These are phyloP conservation scores for Agonopterix heracliana DNA, from an alignment of 2,888 invertebrate species.

Conservation along the genomic window DNA sequence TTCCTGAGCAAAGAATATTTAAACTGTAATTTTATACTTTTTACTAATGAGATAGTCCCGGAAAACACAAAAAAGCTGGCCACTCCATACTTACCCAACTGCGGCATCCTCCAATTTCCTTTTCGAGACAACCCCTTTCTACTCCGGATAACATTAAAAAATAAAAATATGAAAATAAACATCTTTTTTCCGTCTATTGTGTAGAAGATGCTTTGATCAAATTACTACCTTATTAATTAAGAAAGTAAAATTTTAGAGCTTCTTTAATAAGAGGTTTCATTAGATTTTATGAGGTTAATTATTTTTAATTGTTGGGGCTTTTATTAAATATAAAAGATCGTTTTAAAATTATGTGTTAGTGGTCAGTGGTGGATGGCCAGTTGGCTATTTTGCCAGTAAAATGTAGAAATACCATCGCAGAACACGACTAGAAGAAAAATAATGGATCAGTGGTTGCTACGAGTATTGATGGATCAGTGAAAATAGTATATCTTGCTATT, in stretches of 20 bases:
- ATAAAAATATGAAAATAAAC: slow-evolving; percentile 21
- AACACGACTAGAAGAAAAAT: too few species aligned
- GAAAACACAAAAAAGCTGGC: slow-evolving; percentile 11
- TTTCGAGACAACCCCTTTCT: slow-evolving; percentile 33
- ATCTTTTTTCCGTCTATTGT: slow-evolving; percentile 3
- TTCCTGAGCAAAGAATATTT: too few species aligned
- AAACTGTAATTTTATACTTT: too few species aligned
- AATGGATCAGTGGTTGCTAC: too few species aligned
- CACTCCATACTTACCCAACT: slow-evolving; percentile 23
- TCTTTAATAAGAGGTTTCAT: slow-evolving; percentile 10
- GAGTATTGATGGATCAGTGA: too few species aligned
- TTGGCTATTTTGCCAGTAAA: too few species aligned
- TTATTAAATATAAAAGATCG: too few species aligned
- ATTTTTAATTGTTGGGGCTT: too few species aligned
- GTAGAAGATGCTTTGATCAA: slow-evolving; percentile 23
- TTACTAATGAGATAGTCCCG: neutral
- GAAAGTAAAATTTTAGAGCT: slow-evolving; percentile 9
- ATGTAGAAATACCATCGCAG: too few species aligned
- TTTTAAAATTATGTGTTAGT: too few species aligned
- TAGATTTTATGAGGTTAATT: neutral
- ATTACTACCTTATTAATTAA: slow-evolving; percentile 34
- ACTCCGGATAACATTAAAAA: slow-evolving; percentile 33
- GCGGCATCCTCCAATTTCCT: slow-evolving; percentile 42
- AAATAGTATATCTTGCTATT: too few species aligned
- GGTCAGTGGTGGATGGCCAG: too few species aligned